Evolutionary conservation across 2,113 vertebrate species (phyloP).

Genomic region (Larimichthys polyactis): DNA sequence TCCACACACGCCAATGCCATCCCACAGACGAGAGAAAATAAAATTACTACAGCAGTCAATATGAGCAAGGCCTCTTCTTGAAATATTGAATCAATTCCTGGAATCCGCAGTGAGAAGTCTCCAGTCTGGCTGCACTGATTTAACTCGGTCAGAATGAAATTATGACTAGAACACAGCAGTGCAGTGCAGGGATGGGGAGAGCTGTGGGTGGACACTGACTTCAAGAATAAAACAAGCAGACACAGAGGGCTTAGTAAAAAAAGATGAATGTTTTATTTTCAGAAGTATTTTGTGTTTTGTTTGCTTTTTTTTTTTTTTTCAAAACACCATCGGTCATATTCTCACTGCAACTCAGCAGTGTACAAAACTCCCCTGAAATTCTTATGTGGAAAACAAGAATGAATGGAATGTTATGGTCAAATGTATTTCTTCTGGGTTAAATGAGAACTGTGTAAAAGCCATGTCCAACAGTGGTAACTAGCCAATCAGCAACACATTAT

Average conservation of each 20-base stretch:
- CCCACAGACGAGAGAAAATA: conserved; percentile 49
- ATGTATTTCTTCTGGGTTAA: conserved; percentile 33
- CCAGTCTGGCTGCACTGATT: conserved; percentile 70
- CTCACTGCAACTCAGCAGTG: conserved; percentile 56
- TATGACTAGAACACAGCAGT: conserved; percentile 33
- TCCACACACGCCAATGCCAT: neutral
- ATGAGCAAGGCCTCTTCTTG: conserved; percentile 66
- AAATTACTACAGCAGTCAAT: conserved; percentile 65
- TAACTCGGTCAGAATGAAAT: conserved; percentile 70
- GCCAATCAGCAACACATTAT: conserved; percentile 31
- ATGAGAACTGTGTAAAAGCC: conserved; percentile 37
- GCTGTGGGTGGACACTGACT: neutral
- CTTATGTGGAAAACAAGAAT: conserved; percentile 53
- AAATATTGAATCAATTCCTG: conserved; percentile 77
- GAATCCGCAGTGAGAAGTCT: conserved; percentile 63
- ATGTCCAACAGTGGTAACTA: conserved; percentile 29
- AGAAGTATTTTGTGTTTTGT: conserved; percentile 54
- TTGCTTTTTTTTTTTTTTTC: conserved; percentile 31
- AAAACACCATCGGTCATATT: conserved; percentile 54
- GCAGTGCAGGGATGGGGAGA: neutral
- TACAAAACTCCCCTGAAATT: conserved; percentile 64
- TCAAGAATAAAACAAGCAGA: conserved; percentile 12
- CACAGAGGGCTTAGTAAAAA: conserved; percentile 46
- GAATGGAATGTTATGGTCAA: conserved; percentile 71
- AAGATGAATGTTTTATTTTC: conserved; percentile 64